Evolutionary conservation across 1,140 invertebrate species (phyloP), one percentile per base, ranked within the genome.

Genomic region (Asobara japonica): DNA sequence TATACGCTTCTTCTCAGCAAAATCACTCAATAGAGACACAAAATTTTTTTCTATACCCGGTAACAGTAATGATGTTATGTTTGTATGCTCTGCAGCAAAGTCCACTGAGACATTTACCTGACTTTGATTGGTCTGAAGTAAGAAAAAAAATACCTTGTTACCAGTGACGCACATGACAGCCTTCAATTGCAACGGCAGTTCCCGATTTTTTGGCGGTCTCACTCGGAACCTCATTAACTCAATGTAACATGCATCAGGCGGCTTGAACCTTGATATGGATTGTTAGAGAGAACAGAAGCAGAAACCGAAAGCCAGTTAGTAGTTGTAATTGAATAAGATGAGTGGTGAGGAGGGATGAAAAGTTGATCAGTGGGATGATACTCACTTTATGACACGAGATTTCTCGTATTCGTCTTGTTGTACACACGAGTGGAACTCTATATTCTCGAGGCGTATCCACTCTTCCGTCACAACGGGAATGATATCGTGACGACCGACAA

Each of bases 391-490:
- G 72, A 95, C 95, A 85, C 95, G 93, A 4, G 94, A 94, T 70
- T 93, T 93, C 69, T 97, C 92, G 85, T 97, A 99, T 76, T 97
- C 96, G 65, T 96, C 93, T 77, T 94, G 92, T 81, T 98, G 94
- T 7, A 99, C 94, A 83, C 95, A 96, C 36, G 93, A 93, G 88
- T 99, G 97, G 84, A 99, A 98, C 84, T 99, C 97, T 0, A 96
- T 91, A 22, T 93, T 91, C 88, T 99, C 97, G 4, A 99, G 90
- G 48, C 96, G 91, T 79, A 99, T 99, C 98, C 98, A 99, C 88
- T 99, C 97, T 87, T 99, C 98, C 0, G 98, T 99, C 69, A 97
- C 96, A 30, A 99, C 97, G 7, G 98, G 98, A 80, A 99, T 98
- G 81, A 99, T 99, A 86, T 99, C 98, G 85, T 99, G 97, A 16